Evolutionary conservation across 2,113 vertebrate genomes (phyloP), one percentile per base, ranked within the genome.

Genomic region (Peucedramus taeniatus): DNA sequence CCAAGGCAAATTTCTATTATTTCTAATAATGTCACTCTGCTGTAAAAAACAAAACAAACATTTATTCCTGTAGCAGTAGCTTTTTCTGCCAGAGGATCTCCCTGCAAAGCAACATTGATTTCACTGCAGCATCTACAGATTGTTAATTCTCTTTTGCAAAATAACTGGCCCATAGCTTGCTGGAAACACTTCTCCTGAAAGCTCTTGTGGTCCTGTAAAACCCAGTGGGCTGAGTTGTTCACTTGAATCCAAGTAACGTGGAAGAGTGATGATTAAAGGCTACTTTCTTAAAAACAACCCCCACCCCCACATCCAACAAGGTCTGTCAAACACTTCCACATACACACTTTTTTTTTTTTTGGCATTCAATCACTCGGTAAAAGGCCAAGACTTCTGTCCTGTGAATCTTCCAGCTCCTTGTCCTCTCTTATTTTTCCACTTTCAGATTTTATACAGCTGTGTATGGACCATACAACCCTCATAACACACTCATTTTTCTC

Each of bases 281-380:
- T 86, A 96, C 95, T 97, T 97, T 72, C 93, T 95, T 88, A 95
- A 94, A 97, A 96, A 77, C 57, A 93, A 39, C 42, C 57, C 50
- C n/a, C 61, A 66, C 16, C 33, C 30, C 54, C 18, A 40, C n/a
- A 86, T 82, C 37, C 33, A 59, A 63, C 35, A 75, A 50, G 89
- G 23, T 81, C 87, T 92, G 50, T 51, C 68, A 80, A 49, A 94
- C 6, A 5, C 42, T 80, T 94, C 37, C 45, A 39, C 8, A 15
- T 4, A 45, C 4, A 4, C 4, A 3, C 6, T 28, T 37, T 50
- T 42, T 35, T 50, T 42, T 35, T 28, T 49, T 74, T 30, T n/a
- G 16, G 31, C 20, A 40, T 92, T 86, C 27, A 60, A 20, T 8
- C 23, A 17, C 74, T 76, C 71, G 13, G 23, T 56, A 64, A 56